Evolutionary conservation across 2,113 vertebrate genomes (phyloP).

Genomic region (Paraplagusia blochii): DNA sequence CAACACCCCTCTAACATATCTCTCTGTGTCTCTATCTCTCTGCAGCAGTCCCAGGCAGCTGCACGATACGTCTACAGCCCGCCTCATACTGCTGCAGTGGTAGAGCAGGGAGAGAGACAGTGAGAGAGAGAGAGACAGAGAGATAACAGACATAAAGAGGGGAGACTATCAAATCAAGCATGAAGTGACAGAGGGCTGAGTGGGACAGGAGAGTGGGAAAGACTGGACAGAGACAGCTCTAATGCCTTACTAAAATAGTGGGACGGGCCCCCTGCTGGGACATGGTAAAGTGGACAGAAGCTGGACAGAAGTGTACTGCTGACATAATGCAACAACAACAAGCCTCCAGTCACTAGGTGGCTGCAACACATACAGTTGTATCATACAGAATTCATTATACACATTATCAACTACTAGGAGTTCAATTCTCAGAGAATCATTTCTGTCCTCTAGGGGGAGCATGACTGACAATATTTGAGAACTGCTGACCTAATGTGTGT

Average conservation of each 20-base stretch:
- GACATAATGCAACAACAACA: no score
- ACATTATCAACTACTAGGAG: no score
- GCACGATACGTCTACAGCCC: constrained; percentile 36
- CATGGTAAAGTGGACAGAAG: no score
- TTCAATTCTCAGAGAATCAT: no score
- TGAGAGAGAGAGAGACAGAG: constrained; percentile 12
- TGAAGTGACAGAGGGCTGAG: neutral
- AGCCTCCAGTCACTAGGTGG: no score
- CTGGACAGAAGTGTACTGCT: no score
- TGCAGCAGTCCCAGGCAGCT: constrained; percentile 53
- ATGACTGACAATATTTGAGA: no score
- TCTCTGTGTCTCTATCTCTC: constrained; percentile 39
- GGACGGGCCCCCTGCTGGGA: no score
- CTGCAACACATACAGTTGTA: no score
- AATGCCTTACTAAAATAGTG: no score
- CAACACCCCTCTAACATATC: constrained; percentile 7
- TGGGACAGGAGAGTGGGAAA: neutral
- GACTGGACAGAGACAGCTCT: neutral
- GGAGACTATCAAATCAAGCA: neutral
- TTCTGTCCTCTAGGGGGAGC: no score
- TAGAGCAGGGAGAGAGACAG: constrained; percentile 27
- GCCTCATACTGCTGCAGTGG: constrained; percentile 59
- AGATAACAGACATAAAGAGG: constrained; percentile 10
- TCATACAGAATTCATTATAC: no score
- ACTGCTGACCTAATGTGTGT: constrained; percentile 19